Percentiles rank a stretch among this genome's conserved stretches.
phyloP scores from a whole-genome alignment of 2,113 vertebrate species.

The Oreochromis aureus region DNA sequence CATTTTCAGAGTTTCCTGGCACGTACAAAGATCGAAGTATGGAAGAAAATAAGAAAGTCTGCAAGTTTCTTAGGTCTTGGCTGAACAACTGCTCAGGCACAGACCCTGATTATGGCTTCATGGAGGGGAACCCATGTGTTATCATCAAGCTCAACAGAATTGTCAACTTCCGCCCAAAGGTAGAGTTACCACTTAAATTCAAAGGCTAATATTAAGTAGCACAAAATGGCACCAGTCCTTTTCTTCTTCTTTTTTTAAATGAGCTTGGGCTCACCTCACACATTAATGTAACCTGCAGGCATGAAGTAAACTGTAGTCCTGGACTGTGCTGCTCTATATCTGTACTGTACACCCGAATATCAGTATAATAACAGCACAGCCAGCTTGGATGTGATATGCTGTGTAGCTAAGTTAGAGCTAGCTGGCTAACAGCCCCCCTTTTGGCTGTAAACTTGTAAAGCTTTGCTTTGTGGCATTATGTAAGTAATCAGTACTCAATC shows the following conservation, averaged over 20 bases:
- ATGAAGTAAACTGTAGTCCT: background rate
- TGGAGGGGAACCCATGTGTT: constrained; percentile 82
- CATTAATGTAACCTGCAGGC: background rate
- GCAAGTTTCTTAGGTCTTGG: constrained; percentile 77
- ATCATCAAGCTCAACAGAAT: constrained; percentile 94
- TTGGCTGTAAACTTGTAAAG: background rate
- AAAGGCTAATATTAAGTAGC: background rate
- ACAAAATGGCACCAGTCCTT: background rate
- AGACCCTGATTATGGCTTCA: constrained; percentile 71
- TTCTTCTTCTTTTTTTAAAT: no score
- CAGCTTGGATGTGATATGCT: background rate
- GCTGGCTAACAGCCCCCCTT: background rate
- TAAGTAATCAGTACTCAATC: background rate
- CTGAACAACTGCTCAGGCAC: constrained; percentile 80
- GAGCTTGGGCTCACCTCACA: background rate
- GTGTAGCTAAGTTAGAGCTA: background rate
- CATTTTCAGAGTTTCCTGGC: constrained; percentile 39
- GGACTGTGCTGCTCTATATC: background rate
- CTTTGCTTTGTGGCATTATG: background rate
- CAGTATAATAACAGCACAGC: background rate
- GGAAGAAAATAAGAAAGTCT: constrained; percentile 73
- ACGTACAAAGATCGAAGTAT: constrained; percentile 70
- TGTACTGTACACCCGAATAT: background rate
- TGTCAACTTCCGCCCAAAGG: constrained; percentile 87
- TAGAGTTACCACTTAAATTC: constrained; percentile 46